Evolutionary conservation across 2,113 vertebrate species (phyloP), one percentile per base, ranked within the genome.

Genomic region (Phoxinus phoxinus): DNA sequence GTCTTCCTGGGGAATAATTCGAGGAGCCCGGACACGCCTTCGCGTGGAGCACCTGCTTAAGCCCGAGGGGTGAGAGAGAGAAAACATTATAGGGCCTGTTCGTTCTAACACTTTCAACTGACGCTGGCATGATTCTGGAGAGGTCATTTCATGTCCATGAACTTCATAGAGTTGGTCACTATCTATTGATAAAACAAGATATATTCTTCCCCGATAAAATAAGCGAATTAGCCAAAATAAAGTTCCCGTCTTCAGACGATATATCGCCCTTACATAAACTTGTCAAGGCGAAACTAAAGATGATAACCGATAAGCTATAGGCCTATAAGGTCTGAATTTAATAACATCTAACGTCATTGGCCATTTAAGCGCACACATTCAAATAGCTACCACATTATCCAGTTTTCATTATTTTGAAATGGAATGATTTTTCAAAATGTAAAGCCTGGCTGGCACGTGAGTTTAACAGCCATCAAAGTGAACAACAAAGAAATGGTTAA

Each of bases 1-100:
- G 89, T 91, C 86, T 89, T 83, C 21, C 67, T n/a, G 88, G 85
- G 86, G 87, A 88, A 88, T 90, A 86, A 86, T 89, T 91, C 86
- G 86, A 90, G 87, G 89, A 88, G 81, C 73, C 84, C 79, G 0
- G 89, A 69, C 51, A 75, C 35, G 84, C 88, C 89, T 83, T 58
- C 77, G 48, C 80, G 58, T 13, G 84, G 89, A 88, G 86, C 91
- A 93, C 90, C 91, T 93, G 92, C 89, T 76, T 6, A 17, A 41
- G 67, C 81, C 63, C 65, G 81, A 83, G 67, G 67, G 79, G 32
- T n/a, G 46, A 56, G 78, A 9, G 37, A 59, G 44, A 51, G 25
- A 32, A 27, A 63, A 25, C 77, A 44, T 17, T n/a, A 35, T 41
- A 46, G 21, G 41, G 41, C 79, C 61, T 51, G 30, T 4, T 65